Evolutionary conservation across 2,888 invertebrate species (phyloP).

Genomic region (Xiphydria camelus): DNA sequence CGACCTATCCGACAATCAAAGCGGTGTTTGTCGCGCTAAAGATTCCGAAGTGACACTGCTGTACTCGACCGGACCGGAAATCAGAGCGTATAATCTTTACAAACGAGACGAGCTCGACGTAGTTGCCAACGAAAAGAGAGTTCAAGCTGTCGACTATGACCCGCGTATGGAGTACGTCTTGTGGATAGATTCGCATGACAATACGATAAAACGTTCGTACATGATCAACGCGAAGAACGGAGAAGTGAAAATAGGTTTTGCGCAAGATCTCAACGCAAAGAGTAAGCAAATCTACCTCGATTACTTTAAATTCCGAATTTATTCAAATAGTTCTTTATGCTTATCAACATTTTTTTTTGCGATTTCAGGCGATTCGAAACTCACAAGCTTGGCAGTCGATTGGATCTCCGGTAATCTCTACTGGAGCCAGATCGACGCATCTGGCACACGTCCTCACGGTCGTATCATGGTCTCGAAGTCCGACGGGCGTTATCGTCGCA

Average conservation of each 20-base stretch:
- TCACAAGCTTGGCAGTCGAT: slow-evolving; percentile 89
- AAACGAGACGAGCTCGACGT: slow-evolving; percentile 75
- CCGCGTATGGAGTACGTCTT: slow-evolving; percentile 82
- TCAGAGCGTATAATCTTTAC: slow-evolving; percentile 72
- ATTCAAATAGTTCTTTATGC: neutral
- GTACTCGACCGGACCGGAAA: slow-evolving; percentile 85
- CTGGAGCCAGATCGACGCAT: slow-evolving; percentile 80
- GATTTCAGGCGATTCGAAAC: slow-evolving; percentile 73
- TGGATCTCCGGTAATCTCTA: slow-evolving; percentile 93
- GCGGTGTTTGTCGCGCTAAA: slow-evolving; percentile 80
- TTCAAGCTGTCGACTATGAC: slow-evolving; percentile 91
- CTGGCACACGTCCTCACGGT: slow-evolving; percentile 75
- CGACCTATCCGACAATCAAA: slow-evolving; percentile 71
- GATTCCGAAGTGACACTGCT: slow-evolving; percentile 70
- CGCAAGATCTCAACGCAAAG: slow-evolving; percentile 85
- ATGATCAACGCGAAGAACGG: slow-evolving; percentile 81
- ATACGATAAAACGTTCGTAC: slow-evolving; percentile 88
- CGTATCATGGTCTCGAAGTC: slow-evolving; percentile 85
- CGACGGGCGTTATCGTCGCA: slow-evolving; percentile 86
- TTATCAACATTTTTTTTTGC: slow-evolving; percentile 3
- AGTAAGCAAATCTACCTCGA: slow-evolving; percentile 47
- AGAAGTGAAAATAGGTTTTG: slow-evolving; percentile 77
- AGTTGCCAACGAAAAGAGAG: slow-evolving; percentile 82
- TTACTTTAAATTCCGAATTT: neutral
- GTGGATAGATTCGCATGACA: slow-evolving; percentile 93